These are phyloP conservation scores for Pachyrhynchus sulphureomaculatus DNA, from an alignment of 1,140 invertebrate genomes.

Conservation along the genomic window DNA sequence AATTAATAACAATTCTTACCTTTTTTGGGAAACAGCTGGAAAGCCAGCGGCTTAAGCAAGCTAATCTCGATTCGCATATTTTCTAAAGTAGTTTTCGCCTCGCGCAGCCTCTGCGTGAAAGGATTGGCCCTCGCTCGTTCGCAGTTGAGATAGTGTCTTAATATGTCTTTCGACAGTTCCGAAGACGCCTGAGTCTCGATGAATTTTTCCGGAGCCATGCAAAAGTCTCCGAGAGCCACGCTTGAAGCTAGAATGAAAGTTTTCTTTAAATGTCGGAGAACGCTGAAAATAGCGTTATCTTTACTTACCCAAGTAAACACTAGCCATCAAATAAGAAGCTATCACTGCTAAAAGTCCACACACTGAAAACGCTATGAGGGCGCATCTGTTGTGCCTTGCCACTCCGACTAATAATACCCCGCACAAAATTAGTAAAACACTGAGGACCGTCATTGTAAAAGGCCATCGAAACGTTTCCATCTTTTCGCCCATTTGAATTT, in stretches of 20 bases:
- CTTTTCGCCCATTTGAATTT: slow-evolving; percentile 62
- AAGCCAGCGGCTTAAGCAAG: slow-evolving; percentile 61
- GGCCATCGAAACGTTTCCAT: slow-evolving; percentile 73
- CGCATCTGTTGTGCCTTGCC: slow-evolving; percentile 77
- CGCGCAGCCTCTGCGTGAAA: slow-evolving; percentile 72
- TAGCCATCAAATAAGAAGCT: slow-evolving; percentile 84
- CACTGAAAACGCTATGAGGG: slow-evolving; percentile 80
- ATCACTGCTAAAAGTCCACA: slow-evolving; percentile 88
- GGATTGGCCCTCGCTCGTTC: slow-evolving; percentile 75
- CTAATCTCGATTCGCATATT: slow-evolving; percentile 67
- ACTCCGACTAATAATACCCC: slow-evolving; percentile 80
- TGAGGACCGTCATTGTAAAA: slow-evolving; percentile 74
- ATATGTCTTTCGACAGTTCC: slow-evolving; percentile 59
- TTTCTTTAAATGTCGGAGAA: slow-evolving; percentile 62
- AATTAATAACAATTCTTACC: no score
- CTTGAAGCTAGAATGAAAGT: slow-evolving; percentile 71
- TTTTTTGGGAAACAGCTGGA: slow-evolving; percentile 58
- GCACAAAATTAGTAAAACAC: slow-evolving; percentile 75
- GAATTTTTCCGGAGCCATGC: slow-evolving; percentile 67
- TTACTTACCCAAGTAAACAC: slow-evolving; percentile 73
- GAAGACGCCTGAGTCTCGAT: slow-evolving; percentile 50
- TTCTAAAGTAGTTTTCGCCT: slow-evolving; percentile 71
- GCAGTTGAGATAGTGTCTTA: slow-evolving; percentile 82
- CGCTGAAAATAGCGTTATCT: slow-evolving; percentile 40
- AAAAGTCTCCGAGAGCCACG: slow-evolving; percentile 76